Base-by-base conservation (phyloP, 2,113 vertebrate species). In the Spea multiplicata region DNA sequence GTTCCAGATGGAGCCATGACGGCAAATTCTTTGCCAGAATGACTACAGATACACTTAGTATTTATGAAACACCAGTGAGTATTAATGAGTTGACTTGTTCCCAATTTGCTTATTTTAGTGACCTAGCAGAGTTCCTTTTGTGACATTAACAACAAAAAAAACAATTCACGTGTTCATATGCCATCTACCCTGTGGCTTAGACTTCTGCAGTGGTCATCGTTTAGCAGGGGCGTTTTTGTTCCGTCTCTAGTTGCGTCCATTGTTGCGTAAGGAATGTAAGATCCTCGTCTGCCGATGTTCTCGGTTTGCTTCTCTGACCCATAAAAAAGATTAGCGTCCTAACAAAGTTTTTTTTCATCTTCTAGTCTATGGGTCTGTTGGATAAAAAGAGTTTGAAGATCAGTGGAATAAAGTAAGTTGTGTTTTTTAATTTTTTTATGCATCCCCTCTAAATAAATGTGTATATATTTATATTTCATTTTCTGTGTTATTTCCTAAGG, bases 331-430 rank as follows among this genome's bases (percentile, higher is more conserved):
- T 53, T 53, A 8, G 3, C 10, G 6, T 53, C 10, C 6, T 62
- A 62, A 62, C 2, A 62, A 62, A 10, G 1, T 67, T 78, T 7
- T 76, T n/a, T 81, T 80, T 47, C 48, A 83, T 44, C 73, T 75
- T 70, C 3, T 46, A 99, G 97, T 98, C 97, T 0, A 99, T 99
- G 97, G 97, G 97, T 48, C 87, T 99, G 82, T 88, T 99, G 85
- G 97, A 99, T 87, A 99, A 99, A 90, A 99, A 98, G 89, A 99
- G 97, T 89, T 90, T 99, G 86, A 99, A 99, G 91, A 98, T 98
- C 82, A 92, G 17, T 6, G 97, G 97, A 16, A 99, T 99, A 88
- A 97, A 96, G 97, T 99, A 84, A 94, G 95, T 88, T 30, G 30
- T 30, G 0, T 9, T 14, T 5, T 8, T 47, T 0, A 44, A 3